phyloP scores from a whole-genome alignment of 2,888 invertebrate genomes.

The Chalcosyrphus nemorum region DNA sequence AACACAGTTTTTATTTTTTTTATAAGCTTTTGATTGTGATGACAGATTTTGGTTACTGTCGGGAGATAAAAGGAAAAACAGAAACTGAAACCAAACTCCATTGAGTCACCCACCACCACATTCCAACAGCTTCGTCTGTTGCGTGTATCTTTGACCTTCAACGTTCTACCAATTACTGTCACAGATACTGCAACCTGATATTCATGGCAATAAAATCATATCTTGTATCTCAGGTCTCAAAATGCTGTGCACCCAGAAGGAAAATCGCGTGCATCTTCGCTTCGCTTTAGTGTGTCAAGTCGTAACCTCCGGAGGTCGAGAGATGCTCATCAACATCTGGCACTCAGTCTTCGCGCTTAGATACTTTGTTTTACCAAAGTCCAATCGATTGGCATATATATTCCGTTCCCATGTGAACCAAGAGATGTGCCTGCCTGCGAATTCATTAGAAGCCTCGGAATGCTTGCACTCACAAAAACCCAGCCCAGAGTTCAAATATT shows the following conservation, averaged over 20 bases:
- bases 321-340: slow-evolving; percentile 57
- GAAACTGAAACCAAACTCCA: neutral
- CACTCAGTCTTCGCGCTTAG: neutral
- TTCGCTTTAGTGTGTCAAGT: slow-evolving; percentile 60
- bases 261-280: slow-evolving; percentile 63
- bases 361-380: slow-evolving; percentile 40
- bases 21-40: slow-evolving; percentile 1
- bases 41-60: neutral
- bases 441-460: slow-evolving; percentile 21
- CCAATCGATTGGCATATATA: slow-evolving; percentile 63
- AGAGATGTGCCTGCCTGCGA: neutral
- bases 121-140: neutral
- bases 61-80: neutral
- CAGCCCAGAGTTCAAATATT: slow-evolving; percentile 66
- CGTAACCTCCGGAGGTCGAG: slow-evolving; percentile 62
- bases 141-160: slow-evolving; percentile 30
- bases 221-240: slow-evolving; percentile 41
- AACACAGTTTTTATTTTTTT: neutral
- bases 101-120: neutral
- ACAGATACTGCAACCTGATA: neutral
- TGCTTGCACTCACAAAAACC: slow-evolving; percentile 52
- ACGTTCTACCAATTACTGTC: slow-evolving; percentile 40
- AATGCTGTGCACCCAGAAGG: slow-evolving; percentile 11
- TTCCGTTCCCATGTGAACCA: slow-evolving; percentile 57
- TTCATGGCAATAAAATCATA: slow-evolving; percentile 46